Percentiles rank a stretch among this genome's conserved stretches.
Conservation (phyloP, 2,113 vertebrate genomes). For the Hyperopisus bebe region DNA sequence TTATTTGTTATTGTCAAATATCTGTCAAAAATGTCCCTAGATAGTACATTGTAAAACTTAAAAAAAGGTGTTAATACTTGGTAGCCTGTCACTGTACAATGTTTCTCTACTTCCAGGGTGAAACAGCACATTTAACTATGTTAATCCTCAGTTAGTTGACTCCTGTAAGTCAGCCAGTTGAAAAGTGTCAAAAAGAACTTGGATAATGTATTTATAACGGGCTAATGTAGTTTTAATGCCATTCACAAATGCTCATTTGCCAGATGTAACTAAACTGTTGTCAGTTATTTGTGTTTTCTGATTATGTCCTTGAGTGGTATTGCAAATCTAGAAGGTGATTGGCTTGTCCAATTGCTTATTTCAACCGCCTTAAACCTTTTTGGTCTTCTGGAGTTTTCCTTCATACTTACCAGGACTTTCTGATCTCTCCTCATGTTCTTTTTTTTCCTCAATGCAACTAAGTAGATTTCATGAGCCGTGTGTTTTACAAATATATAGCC, state of each 20-base stretch:
- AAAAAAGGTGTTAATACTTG: constrained; percentile 18
- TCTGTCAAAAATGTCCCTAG: constrained; percentile 26
- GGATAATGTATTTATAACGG: not conserved
- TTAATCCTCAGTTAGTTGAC: constrained; percentile 14
- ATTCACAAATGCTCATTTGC: constrained; percentile 54
- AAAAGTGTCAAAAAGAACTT: not conserved
- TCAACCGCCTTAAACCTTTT: constrained; percentile 70
- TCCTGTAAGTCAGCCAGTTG: constrained; percentile 8
- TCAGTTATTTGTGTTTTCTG: constrained; percentile 60
- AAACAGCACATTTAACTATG: constrained; percentile 15
- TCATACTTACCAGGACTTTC: constrained; percentile 55
- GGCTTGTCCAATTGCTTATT: constrained; percentile 59
- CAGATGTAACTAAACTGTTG: constrained; percentile 56
- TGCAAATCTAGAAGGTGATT: constrained; percentile 43
- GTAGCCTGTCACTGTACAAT: constrained; percentile 14
- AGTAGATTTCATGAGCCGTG: constrained; percentile 60
- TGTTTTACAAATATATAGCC: constrained; percentile 46
- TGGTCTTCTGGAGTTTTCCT: constrained; percentile 58
- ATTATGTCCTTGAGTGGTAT: constrained; percentile 40
- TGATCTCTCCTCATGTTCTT: constrained; percentile 53
- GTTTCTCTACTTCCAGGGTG: constrained; percentile 17
- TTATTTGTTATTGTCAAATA: constrained; percentile 52
- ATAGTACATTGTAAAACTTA: not conserved
- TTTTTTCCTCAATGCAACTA: constrained; percentile 57
- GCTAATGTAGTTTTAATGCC: constrained; percentile 15